Evolutionary conservation across 2,888 invertebrate genomes (phyloP), one percentile per base, ranked within the genome.

Genomic region (Oegoconia quadripuncta): DNA sequence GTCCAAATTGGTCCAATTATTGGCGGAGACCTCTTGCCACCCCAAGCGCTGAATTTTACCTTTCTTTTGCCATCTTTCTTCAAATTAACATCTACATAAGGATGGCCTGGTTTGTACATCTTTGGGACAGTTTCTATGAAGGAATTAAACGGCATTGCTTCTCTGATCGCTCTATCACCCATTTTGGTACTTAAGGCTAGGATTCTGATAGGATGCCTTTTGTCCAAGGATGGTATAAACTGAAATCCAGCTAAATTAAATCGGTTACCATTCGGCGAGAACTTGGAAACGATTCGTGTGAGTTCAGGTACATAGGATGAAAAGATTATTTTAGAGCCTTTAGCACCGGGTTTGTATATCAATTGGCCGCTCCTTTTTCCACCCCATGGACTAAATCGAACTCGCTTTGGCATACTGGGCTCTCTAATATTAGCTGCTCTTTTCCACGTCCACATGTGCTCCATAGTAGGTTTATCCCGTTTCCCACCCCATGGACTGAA

Each of bases 401-500:
- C 87, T 32, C 87, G 52, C 42, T 87, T 87, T 0, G 86, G 87
- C 86, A 87, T 84, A 48, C 65, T 83, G 0, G 86, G 80, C 44
- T 84, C 86, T n/a, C 76, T 62, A 2, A 75, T 48, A 6, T 58
- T 65, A 0, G 59, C 35, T 0, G 74, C 64, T 1, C 83, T 69
- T 50, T 80, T 84, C 86, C 86, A 86, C 0, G 76, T 71, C 83
- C 81, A 84, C 70, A 65, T 74, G 6, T 74, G 66, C 32, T 77
- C 81, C 1, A 30, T 54, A 8, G 2, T 12, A 3, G 44, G 45
- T 25, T 53, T 59, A 26, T 56, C 52, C 26, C 84, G 52, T 48
- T 86, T 86, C 0, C 87, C 87, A 1, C 87, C 86, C 87, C 86
- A 87, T 0, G 86, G 87, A 25, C 86, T 87, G 37, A 87, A 86